Conservation (phyloP, 2,113 vertebrate species). For the Synchiropus splendidus region DNA sequence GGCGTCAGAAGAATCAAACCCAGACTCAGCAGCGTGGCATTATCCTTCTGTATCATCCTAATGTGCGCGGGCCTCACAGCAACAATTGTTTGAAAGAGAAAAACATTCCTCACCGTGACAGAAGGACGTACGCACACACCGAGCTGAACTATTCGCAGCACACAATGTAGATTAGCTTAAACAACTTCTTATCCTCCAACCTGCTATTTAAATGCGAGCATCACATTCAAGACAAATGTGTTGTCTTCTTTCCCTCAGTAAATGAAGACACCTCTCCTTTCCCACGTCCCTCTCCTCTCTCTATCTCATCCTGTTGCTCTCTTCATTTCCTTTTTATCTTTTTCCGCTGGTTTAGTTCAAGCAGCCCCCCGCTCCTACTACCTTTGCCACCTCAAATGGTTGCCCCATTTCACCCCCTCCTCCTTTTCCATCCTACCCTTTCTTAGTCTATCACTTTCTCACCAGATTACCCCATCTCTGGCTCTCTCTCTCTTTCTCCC, state of each 20-base stretch:
- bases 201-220: slow-evolving; percentile 56
- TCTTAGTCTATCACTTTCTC: slow-evolving; percentile 49
- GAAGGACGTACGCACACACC: slow-evolving; percentile 9
- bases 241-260: slow-evolving; percentile 54
- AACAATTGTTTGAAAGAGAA: too few relatives aligned
- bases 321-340: slow-evolving; percentile 65
- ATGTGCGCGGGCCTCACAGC: too few relatives aligned
- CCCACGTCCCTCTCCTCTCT: slow-evolving; percentile 62
- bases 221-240: slow-evolving; percentile 64
- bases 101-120: neutral
- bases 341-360: slow-evolving; percentile 46
- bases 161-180: slow-evolving; percentile 57
- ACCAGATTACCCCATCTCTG: slow-evolving; percentile 56
- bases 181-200: slow-evolving; percentile 54
- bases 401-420: slow-evolving; percentile 36
- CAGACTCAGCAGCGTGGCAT: too few relatives aligned
- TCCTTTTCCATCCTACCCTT: slow-evolving; percentile 22
- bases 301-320: slow-evolving; percentile 63
- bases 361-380: slow-evolving; percentile 16
- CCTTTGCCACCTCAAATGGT: slow-evolving; percentile 27
- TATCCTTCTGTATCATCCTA: too few relatives aligned
- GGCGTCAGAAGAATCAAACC: too few relatives aligned
- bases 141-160: slow-evolving; percentile 46
- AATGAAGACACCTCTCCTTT: slow-evolving; percentile 65
- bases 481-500: slow-evolving; percentile 38